Evolutionary conservation across 2,888 invertebrate genomes (phyloP), one percentile per base, ranked within the genome.

Genomic region (Rhagium mordax): DNA sequence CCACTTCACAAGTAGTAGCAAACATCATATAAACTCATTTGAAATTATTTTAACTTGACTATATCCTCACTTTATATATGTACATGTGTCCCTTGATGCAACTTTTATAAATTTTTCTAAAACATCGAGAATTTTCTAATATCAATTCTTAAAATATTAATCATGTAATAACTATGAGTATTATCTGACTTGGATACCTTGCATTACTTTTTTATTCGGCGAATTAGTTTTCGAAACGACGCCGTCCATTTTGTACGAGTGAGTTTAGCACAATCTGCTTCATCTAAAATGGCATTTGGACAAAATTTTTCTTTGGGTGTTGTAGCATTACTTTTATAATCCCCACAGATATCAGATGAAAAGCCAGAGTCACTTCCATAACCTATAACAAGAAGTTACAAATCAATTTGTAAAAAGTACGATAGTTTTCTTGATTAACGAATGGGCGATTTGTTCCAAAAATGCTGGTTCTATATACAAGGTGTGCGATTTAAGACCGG

Each of bases 181-280:
- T 60, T 15, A 61, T 70, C 16, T 47, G 65, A 60, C 27, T 48
- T n/a, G 3, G 13, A 8, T 18, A 41, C 41, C 33, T 49, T 67
- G 51, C 21, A 70, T 81, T 84, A 88, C 76, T 88, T 88, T 74
- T 81, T 85, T 71, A 88, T 87, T 68, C 84, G 85, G 80, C 85
- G 85, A 70, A 90, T 89, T 48, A 92, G 86, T 81, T 90, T 91
- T 59, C 91, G 88, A 84, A 92, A 91, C 3, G 91, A 91, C 0
- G 91, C 90, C 16, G 91, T 91, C 92, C 92, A 92, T 79, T 89
- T 89, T 59, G 91, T 90, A 15, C 91, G 88, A 8, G 87, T 89
- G 71, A 91, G 84, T 80, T 88, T 87, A 77, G 87, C 88, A 81
- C 87, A 88, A 68, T 88, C 88, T 13, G 84, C 83, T 77, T 88